These are phyloP conservation scores for Drosophila sordidula DNA, from an alignment of 2,888 invertebrate genomes.

Conservation along the genomic window DNA sequence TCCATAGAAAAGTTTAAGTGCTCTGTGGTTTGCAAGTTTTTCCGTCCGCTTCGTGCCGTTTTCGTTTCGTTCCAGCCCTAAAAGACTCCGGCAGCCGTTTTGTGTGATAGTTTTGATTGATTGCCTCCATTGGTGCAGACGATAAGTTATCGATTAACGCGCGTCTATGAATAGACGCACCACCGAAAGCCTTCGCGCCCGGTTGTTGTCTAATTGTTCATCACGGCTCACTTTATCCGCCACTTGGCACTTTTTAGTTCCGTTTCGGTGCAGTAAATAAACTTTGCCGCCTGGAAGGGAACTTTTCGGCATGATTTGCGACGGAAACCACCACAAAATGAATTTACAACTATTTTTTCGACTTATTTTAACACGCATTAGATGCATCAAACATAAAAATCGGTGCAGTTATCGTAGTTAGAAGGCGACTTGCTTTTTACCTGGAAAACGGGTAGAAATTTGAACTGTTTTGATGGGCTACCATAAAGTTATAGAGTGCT, in stretches of 20 bases:
- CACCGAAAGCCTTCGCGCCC: slow-evolving; percentile 7
- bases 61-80: slow-evolving; percentile 25
- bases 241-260: not conserved
- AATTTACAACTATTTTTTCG: no score
- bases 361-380: no score
- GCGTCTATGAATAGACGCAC: slow-evolving; percentile 1
- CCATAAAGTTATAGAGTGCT: no score
- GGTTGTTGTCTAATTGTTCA: slow-evolving; percentile 49
- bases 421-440: no score
- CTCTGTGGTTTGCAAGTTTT: slow-evolving; percentile 64
- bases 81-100: slow-evolving; percentile 26
- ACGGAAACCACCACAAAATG: no score
- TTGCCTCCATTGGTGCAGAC: slow-evolving; percentile 54
- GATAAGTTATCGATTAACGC: slow-evolving; percentile 72
- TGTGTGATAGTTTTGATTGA: slow-evolving; percentile 63
- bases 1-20: slow-evolving; percentile 79
- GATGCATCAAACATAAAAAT: no score
- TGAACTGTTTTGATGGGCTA: no score
- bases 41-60: slow-evolving; percentile 12
- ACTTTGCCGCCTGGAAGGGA: no score
- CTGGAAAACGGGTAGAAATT: no score
- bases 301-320: no score
- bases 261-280: no score
- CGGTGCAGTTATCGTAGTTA: no score
- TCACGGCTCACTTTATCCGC: slow-evolving; percentile 17